Evolutionary conservation across 2,797 vertebrate species (phyloP).

Genomic region (Kryptolebias ocellatus): DNA sequence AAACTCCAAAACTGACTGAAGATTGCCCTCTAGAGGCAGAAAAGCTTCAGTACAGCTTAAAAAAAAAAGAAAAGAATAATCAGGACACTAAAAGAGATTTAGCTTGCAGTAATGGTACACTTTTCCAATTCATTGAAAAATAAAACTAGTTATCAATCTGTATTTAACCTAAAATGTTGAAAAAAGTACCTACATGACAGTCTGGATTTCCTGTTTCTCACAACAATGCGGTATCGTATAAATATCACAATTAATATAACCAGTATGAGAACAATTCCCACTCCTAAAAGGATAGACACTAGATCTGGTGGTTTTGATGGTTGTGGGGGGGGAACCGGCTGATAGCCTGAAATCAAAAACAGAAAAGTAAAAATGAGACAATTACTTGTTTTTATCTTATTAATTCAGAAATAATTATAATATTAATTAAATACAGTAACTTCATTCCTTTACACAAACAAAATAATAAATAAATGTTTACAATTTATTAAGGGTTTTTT

Average conservation of each 20-base stretch:
- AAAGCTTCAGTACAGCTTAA: background rate
- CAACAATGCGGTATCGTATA: constrained; percentile 14
- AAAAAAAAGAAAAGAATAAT: background rate
- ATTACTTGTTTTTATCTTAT: background rate
- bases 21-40: constrained; percentile 43
- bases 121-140: background rate
- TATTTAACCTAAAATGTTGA: background rate
- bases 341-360: constrained; percentile 32
- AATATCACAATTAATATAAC: constrained; percentile 34
- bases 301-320: accelerated
- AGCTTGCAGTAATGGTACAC: background rate
- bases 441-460: background rate
- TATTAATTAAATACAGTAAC: background rate
- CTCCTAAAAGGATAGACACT: constrained; percentile 23
- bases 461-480: background rate
- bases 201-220: constrained; percentile 11
- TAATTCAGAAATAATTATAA: background rate
- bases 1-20: constrained; percentile 5
- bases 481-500: background rate
- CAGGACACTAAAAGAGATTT: background rate
- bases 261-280: constrained; percentile 33
- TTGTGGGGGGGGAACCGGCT: accelerated
- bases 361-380: background rate
- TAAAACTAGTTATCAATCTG: background rate
- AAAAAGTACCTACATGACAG: constrained; percentile 34